Evolutionary conservation across 2,113 vertebrate genomes (phyloP).

Genomic region (Rhizomys pruinosus): DNA sequence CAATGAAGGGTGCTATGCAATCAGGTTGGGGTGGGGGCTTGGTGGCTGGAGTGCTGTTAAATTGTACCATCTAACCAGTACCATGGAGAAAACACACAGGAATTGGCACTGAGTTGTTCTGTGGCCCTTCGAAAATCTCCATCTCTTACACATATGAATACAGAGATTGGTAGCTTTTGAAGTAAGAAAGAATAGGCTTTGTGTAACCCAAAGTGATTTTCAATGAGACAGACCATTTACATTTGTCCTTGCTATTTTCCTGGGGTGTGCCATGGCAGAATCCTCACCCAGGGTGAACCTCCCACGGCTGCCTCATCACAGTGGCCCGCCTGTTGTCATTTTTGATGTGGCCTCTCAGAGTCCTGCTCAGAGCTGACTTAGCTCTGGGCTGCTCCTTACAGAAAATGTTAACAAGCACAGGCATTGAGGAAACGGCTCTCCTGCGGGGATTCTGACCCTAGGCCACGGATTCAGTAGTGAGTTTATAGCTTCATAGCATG

Average conservation of each 20-base stretch:
- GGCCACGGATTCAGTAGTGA: slow-evolving; percentile 44
- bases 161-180: slow-evolving; percentile 59
- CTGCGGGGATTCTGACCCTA: slow-evolving; percentile 57
- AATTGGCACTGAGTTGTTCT: not conserved
- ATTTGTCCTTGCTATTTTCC: slow-evolving; percentile 48
- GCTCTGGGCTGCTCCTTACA: slow-evolving; percentile 43
- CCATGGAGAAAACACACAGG: not conserved
- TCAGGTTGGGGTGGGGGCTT: rapidly evolving
- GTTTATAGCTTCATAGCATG: slow-evolving; percentile 54
- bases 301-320: slow-evolving; percentile 1
- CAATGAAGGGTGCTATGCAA: rapidly evolving
- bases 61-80: rapidly evolving
- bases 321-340: not conserved
- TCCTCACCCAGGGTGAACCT: slow-evolving; percentile 51
- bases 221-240: slow-evolving; percentile 40
- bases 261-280: slow-evolving; percentile 38
- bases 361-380: slow-evolving; percentile 30
- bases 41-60: rapidly evolving
- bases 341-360: slow-evolving; percentile 51
- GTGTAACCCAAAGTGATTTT: slow-evolving; percentile 45
- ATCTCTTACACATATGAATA: slow-evolving; percentile 18
- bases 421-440: slow-evolving; percentile 24
- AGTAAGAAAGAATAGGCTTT: slow-evolving; percentile 63
- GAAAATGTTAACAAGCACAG: slow-evolving; percentile 68
- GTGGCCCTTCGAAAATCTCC: not conserved